Conservation (phyloP, 23 tunicate species). For the Trididemnum miniatum region DNA sequence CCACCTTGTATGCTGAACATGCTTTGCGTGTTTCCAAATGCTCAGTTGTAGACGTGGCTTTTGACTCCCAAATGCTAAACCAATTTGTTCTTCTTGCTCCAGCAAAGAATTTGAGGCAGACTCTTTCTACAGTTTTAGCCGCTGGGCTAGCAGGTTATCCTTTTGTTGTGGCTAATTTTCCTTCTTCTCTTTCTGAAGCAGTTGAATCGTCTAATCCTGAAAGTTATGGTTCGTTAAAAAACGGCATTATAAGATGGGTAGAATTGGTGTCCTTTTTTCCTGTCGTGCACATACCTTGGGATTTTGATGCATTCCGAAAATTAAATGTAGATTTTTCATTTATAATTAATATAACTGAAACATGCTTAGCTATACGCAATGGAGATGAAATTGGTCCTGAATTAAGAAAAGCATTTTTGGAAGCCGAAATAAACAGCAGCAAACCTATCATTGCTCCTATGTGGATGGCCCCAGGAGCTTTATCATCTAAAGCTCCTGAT, state of each 20-base stretch:
- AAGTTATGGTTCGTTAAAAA: neutral
- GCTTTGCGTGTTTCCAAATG: conserved; percentile 32
- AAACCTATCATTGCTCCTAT: conserved; percentile 58
- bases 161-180: conserved; percentile 59
- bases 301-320: conserved; percentile 6
- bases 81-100: conserved; percentile 64
- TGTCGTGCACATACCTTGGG: conserved; percentile 78
- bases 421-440: conserved; percentile 43
- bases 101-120: conserved; percentile 22
- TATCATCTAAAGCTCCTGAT: neutral
- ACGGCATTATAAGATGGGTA: conserved; percentile 56
- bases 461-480: conserved; percentile 71
- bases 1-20: conserved; percentile 50
- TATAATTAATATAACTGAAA: conserved; percentile 33
- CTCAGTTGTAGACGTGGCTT: conserved; percentile 71
- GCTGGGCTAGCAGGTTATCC: conserved; percentile 77
- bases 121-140: conserved; percentile 47
- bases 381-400: conserved; percentile 12
- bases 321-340: neutral
- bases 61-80: conserved; percentile 41
- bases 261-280: conserved; percentile 73
- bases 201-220: conserved; percentile 9
- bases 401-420: conserved; percentile 32
- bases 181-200: conserved; percentile 39
- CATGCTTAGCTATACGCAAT: conserved; percentile 34